These are phyloP conservation scores for Cotesia typhae DNA, from an alignment of 1,140 invertebrate genomes.

Conservation along the genomic window DNA sequence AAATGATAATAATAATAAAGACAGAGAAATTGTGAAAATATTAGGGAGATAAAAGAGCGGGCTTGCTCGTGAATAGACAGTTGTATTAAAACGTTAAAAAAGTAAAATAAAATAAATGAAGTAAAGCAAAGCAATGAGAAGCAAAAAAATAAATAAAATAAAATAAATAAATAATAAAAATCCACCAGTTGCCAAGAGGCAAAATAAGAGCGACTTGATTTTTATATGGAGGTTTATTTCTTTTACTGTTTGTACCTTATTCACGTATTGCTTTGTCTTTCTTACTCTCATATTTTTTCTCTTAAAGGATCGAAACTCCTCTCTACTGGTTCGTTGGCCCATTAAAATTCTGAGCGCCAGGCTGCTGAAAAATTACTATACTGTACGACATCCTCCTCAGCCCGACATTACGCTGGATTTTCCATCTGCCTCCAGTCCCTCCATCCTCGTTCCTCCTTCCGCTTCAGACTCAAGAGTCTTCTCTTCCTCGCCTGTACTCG, in stretches of 20 bases:
- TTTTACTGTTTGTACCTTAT: conserved; percentile 46
- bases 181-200: not conserved
- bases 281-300: conserved; percentile 8
- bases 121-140: too few relatives aligned
- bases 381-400: conserved; percentile 9
- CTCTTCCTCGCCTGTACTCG: conserved; percentile 9
- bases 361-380: conserved; percentile 50
- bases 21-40: too few relatives aligned
- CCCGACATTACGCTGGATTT: not conserved
- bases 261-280: conserved; percentile 27
- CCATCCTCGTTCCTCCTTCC: not conserved
- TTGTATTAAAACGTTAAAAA: too few relatives aligned
- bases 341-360: conserved; percentile 54
- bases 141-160: too few relatives aligned
- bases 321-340: conserved; percentile 34
- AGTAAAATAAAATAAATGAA: too few relatives aligned
- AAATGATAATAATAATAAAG: too few relatives aligned
- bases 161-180: not conserved
- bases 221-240: conserved; percentile 51
- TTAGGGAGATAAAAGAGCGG: too few relatives aligned
- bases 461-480: not conserved
- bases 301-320: not conserved
- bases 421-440: conserved; percentile 31
- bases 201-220: conserved; percentile 36
- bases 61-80: too few relatives aligned